Evolutionary conservation across 1,140 invertebrate genomes (phyloP).

Genomic region (Danaus melanippus): DNA sequence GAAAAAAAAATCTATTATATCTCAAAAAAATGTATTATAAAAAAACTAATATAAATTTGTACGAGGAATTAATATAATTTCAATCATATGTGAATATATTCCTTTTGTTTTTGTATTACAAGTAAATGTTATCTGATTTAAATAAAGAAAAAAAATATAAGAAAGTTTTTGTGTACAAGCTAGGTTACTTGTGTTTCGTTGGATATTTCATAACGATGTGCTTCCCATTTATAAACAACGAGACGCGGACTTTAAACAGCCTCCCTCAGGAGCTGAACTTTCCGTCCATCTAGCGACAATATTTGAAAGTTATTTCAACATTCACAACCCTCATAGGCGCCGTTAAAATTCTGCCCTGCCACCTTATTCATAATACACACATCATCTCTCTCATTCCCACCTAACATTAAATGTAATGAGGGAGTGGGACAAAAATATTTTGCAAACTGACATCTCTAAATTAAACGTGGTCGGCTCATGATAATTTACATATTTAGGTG

Average conservation of each 20-base stretch:
- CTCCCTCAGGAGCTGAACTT: slow-evolving; percentile 66
- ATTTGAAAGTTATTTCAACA: slow-evolving; percentile 71
- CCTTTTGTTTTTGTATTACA: no score
- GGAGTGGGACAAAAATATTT: slow-evolving; percentile 48
- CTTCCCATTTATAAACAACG: slow-evolving; percentile 67
- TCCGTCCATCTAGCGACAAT: slow-evolving; percentile 71
- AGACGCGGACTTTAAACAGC: slow-evolving; percentile 52
- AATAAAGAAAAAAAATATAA: no score
- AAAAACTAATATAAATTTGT: no score
- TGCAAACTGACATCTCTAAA: slow-evolving; percentile 65
- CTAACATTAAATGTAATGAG: slow-evolving; percentile 3
- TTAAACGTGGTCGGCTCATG: slow-evolving; percentile 70
- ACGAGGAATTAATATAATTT: no score
- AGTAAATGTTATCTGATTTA: no score
- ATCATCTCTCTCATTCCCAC: slow-evolving; percentile 31
- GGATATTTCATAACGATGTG: slow-evolving; percentile 62
- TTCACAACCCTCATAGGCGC: slow-evolving; percentile 70
- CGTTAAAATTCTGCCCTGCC: slow-evolving; percentile 70
- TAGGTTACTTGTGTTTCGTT: slow-evolving; percentile 19
- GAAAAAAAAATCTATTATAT: no score
- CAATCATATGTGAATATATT: no score
- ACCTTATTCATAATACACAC: slow-evolving; percentile 69
- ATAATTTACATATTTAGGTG: slow-evolving; percentile 73
- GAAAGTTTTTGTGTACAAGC: slow-evolving; percentile 14
- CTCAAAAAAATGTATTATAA: no score